Base-by-base conservation (phyloP, 2,113 vertebrate genomes). In the Manacus vitellinus region DNA sequence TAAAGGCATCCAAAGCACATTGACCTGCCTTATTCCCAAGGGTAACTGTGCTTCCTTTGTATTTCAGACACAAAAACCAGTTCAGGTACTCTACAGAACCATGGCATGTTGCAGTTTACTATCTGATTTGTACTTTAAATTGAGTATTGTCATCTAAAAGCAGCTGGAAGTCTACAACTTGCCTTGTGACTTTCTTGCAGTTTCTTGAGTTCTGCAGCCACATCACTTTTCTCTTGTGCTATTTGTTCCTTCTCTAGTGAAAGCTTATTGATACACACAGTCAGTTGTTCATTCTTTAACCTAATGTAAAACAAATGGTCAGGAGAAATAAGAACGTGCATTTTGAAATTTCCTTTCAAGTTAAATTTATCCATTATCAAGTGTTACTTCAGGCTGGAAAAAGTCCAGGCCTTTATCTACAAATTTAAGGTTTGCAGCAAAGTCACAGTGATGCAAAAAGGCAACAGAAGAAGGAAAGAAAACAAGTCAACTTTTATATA, bases 181-280 rank as follows among this genome's bases (percentile, higher is more conserved):
- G 98, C 99, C 98, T 98, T 97, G 49, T 98, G 83, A 83, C 95
- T 94, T 94, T 97, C 97, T 97, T 98, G 96, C 52, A 98, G 95
- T 47, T 97, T 96, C 95, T 98, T 97, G 44, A 98, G 68, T 94
- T 98, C 95, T 95, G 90, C 84, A 55, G 85, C 84, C 83, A 87
- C 90, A 77, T 28, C 66, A 79, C 97, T 97, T 93, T 95, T 97
- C 95, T 99, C 97, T 89, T 97, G 94, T 73, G 94, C 59, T 92
- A 98, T 88, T 84, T 95, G 88, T 61, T 98, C 97, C 78, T 98
- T 99, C 87, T 99, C 98, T 80, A 97, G 85, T 73, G 98, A 97
- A 62, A 99, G 91, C 72, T 98, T 97, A 76, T 97, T 97, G 80
- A 97, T 98, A 80, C 41, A 92, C 56, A 54, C 92, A 78, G 96